A percentile compares a stretch with the other conserved stretches of the same genome.
Conservation (phyloP, 1,140 invertebrate genomes). For the Neuroterus valhalla region DNA sequence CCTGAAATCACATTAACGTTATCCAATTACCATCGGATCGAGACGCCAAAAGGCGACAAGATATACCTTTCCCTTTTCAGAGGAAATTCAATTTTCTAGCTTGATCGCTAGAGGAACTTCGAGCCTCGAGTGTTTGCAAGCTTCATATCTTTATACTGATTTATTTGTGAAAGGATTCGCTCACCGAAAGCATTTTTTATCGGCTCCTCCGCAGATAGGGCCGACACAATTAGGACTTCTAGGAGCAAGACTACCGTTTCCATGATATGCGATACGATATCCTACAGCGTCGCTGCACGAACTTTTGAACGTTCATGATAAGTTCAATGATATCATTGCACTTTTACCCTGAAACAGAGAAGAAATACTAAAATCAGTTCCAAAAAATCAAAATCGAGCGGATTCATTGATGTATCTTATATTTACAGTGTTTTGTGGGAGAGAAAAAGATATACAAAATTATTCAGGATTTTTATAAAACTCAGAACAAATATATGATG, state of each 20-base stretch:
- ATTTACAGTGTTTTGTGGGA: too few relatives aligned
- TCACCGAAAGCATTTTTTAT: constrained; percentile 68
- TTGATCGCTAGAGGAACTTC: too few relatives aligned
- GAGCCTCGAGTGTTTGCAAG: neutral
- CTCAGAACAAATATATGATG: too few relatives aligned
- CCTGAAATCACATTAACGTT: constrained; percentile 77
- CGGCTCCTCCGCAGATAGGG: constrained; percentile 62
- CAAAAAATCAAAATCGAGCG: neutral
- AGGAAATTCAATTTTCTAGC: too few relatives aligned
- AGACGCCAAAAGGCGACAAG: too few relatives aligned
- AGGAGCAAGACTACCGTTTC: constrained; percentile 66
- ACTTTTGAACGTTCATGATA: constrained; percentile 68
- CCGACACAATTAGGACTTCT: constrained; percentile 63
- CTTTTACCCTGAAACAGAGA: constrained; percentile 60
- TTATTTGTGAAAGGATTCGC: constrained; percentile 37
- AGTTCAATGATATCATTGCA: constrained; percentile 60
- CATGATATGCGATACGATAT: constrained; percentile 70
- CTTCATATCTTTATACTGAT: neutral
- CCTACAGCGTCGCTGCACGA: constrained; percentile 57
- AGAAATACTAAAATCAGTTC: constrained; percentile 5
- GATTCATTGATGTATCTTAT: too few relatives aligned
- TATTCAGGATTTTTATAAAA: too few relatives aligned
- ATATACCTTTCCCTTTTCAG: too few relatives aligned
- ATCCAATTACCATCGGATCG: constrained; percentile 53
- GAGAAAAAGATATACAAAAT: too few relatives aligned